These are phyloP conservation scores for Perca schrenkii DNA, from an alignment of 2,113 vertebrate species.

Conservation along the genomic window DNA sequence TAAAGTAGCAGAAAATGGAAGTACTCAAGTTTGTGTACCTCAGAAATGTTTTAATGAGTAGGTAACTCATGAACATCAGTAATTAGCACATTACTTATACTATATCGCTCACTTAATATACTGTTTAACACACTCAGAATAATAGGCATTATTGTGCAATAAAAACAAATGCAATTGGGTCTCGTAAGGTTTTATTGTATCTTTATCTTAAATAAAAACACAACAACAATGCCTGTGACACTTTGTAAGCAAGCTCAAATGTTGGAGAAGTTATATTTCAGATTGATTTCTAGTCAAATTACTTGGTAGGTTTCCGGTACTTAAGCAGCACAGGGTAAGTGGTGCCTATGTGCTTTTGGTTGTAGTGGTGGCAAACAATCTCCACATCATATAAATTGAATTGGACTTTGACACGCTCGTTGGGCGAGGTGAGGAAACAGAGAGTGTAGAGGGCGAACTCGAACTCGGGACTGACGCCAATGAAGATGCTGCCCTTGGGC, in stretches of 20 bases:
- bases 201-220: slow-evolving; percentile 81
- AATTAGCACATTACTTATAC: background rate
- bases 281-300: slow-evolving; percentile 15
- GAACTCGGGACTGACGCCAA: slow-evolving; percentile 87
- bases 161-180: slow-evolving; percentile 32
- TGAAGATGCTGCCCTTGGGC: slow-evolving; percentile 87
- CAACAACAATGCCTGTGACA: slow-evolving; percentile 74
- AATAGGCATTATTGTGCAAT: background rate
- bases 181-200: slow-evolving; percentile 78
- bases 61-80: background rate
- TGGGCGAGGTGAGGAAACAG: slow-evolving; percentile 85
- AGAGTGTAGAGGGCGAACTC: slow-evolving; percentile 87
- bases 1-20: too few species aligned
- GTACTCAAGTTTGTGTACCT: too few species aligned
- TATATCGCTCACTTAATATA: background rate
- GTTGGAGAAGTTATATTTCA: slow-evolving; percentile 16
- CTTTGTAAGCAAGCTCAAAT: slow-evolving; percentile 39
- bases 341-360: slow-evolving; percentile 86
- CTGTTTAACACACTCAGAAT: background rate
- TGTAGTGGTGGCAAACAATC: slow-evolving; percentile 87
- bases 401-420: slow-evolving; percentile 84
- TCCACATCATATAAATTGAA: slow-evolving; percentile 86
- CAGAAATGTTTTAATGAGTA: background rate
- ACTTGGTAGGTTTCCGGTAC: slow-evolving; percentile 53
- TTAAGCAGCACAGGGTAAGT: slow-evolving; percentile 84